Base-by-base conservation (phyloP, 2,113 vertebrate species). In the Urocynchramus pylzowi region DNA sequence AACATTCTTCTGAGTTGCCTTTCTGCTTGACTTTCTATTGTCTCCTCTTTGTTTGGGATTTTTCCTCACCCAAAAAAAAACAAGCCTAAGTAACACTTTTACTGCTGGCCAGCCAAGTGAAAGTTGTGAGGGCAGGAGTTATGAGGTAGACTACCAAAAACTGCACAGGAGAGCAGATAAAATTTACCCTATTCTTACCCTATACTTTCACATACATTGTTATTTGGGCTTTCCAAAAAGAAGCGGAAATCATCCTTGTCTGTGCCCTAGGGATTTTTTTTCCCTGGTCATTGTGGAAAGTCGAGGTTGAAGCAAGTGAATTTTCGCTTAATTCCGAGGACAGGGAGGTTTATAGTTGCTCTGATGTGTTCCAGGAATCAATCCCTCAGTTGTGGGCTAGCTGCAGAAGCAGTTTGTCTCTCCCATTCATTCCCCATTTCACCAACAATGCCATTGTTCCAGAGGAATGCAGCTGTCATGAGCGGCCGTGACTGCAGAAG, bases 361-460 rank as follows among this genome's bases (percentile, higher is more conserved):
- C 79, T 95, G 92, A 91, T 94, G 87, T 83, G 91, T 95, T 96
- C 95, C 95, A 97, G 95, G 91, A 96, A 94, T 26, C 50, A 81
- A 47, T 53, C 73, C 44, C 68, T 95, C 92, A 90, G 90, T 87
- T 96, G 90, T 93, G 96, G 95, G 95, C 90, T 94, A 92, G 74
- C 85, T 95, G 96, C 90, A 96, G 96, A 94, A 94, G 93, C 90
- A 92, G 88, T 96, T 93, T 95, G 85, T 96, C 90, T 93, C 93
- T 86, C 86, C 83, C 90, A 93, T 94, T 95, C 96, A 96, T 87
- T 45, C 61, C 61, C 67, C 80, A 78, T 93, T 89, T 95, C 2
- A 35, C 82, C 95, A 95, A 92, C 95, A 96, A 94, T 87, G 92
- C 93, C 90, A 97, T 96, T 97, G 96, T 96, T 96, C 81, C 93